Evolutionary conservation across 2,888 invertebrate genomes (phyloP).

Genomic region (Glyphotaelius pellucidus): DNA sequence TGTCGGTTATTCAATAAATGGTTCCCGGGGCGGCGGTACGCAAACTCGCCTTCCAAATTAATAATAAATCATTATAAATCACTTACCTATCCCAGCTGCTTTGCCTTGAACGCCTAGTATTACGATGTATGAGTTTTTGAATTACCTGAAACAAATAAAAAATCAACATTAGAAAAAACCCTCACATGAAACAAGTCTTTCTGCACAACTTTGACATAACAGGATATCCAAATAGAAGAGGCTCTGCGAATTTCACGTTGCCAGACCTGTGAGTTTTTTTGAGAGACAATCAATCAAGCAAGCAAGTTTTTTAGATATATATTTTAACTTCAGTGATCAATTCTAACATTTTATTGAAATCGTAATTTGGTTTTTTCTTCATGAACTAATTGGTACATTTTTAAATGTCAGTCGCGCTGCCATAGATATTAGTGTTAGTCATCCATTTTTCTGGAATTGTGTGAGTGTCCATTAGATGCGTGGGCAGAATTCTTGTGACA

Average conservation of each 20-base stretch:
- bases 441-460: neutral
- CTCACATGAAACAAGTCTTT: neutral
- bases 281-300: too few relatives aligned
- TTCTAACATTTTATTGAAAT: neutral
- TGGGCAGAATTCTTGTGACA: neutral
- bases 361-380: neutral
- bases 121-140: neutral
- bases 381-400: neutral
- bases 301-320: too few relatives aligned
- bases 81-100: neutral
- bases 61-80: neutral
- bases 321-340: too few relatives aligned
- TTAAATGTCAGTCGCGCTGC: neutral
- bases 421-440: neutral
- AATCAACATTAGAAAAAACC: neutral
- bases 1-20: too few relatives aligned
- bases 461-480: neutral
- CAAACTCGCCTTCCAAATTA: too few relatives aligned
- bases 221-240: too few relatives aligned
- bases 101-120: neutral
- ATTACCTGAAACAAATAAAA: neutral
- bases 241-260: too few relatives aligned
- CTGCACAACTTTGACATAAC: neutral
- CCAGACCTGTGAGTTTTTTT: too few relatives aligned
- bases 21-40: too few relatives aligned